Percentiles rank a stretch among this genome's conserved stretches.
phyloP scores from a whole-genome alignment of 2,113 vertebrate species.

The Mirounga angustirostris region DNA sequence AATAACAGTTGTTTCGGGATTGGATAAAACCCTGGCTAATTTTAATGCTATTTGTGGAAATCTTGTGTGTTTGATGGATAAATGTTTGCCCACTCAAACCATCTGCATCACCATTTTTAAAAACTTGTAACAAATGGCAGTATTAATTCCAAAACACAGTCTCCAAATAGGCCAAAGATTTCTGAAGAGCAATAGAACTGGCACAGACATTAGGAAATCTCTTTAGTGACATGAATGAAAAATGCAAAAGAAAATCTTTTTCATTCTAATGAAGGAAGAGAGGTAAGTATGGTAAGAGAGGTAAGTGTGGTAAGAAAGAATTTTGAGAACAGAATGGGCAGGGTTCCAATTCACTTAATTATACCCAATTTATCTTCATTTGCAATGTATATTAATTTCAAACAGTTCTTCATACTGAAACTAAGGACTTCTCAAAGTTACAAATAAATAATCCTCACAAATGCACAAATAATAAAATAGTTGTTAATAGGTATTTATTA shows the following conservation, averaged over 20 bases:
- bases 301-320: not conserved
- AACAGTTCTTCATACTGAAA: not conserved
- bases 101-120: constrained; percentile 31
- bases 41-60: constrained; percentile 4
- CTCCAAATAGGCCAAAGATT: constrained; percentile 23
- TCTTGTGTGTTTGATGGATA: not conserved
- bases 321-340: not conserved
- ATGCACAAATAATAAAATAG: constrained; percentile 21
- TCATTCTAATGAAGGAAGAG: not conserved
- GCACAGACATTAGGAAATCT: not conserved
- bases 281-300: not conserved
- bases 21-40: not conserved
- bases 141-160: constrained; percentile 43
- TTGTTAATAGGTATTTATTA: constrained; percentile 1
- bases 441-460: not conserved
- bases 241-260: not conserved
- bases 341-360: not conserved
- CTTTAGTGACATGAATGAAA: not conserved
- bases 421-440: constrained; percentile 19
- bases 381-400: constrained; percentile 41
- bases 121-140: not conserved
- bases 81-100: constrained; percentile 54
- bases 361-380: constrained; percentile 1
- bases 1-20: not conserved
- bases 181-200: not conserved